phyloP scores from a whole-genome alignment of 2,888 invertebrate species.

The Xestia xanthographa region DNA sequence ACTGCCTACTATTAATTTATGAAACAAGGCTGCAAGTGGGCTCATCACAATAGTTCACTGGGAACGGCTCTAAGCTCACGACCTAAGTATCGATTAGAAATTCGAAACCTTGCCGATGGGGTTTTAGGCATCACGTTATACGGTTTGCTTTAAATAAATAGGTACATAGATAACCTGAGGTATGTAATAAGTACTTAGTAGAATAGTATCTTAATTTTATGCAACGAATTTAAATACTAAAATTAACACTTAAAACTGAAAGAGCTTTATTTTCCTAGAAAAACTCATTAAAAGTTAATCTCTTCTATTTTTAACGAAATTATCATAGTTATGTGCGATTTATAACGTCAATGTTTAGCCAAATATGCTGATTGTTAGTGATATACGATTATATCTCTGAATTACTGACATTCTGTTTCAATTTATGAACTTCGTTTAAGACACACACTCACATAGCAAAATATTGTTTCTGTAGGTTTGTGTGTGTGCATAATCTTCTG shows the following conservation, averaged over 20 bases:
- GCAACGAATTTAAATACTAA: conserved; percentile 10
- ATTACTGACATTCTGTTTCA: conserved; percentile 45
- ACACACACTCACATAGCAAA: conserved; percentile 10
- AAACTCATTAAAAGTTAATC: conserved; percentile 41
- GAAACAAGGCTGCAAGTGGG: conserved; percentile 45
- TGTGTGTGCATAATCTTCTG: conserved; percentile 6
- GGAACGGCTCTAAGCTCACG: conserved; percentile 58
- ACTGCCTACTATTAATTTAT: conserved; percentile 30
- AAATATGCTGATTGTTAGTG: conserved; percentile 52
- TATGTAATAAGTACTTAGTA: not conserved
- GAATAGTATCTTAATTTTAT: conserved; percentile 9
- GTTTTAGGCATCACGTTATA: conserved; percentile 42
- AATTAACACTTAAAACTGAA: conserved; percentile 1
- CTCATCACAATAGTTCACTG: conserved; percentile 54
- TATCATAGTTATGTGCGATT: conserved; percentile 35
- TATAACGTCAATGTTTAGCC: conserved; percentile 42
- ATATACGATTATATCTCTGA: conserved; percentile 54
- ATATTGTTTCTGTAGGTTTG: not conserved
- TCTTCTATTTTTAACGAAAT: conserved; percentile 20
- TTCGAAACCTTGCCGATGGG: conserved; percentile 62
- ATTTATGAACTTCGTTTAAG: conserved; percentile 44
- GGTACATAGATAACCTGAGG: not conserved
- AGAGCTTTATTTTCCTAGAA: conserved; percentile 43
- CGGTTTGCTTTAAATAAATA: conserved; percentile 1
- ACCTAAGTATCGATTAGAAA: conserved; percentile 56